Evolutionary conservation across 2,797 vertebrate genomes (phyloP), one percentile per base, ranked within the genome.

Genomic region (Anguilla anguilla): DNA sequence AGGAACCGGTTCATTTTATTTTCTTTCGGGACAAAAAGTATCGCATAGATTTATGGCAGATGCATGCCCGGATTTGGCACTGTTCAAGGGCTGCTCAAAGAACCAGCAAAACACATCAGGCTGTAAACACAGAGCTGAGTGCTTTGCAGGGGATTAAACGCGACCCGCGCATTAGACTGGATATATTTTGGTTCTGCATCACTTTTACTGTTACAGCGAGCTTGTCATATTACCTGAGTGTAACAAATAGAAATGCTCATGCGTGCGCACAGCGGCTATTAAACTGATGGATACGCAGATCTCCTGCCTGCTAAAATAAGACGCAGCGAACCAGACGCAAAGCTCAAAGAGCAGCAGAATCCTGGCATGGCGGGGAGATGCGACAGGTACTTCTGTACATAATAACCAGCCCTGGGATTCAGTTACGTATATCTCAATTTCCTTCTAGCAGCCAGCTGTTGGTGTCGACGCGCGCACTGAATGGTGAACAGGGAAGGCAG

Each of bases 71-170:
- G n/a, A 49, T 31, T 55, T 28, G 35, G 13, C 6, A 55, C 7
- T 69, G 64, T 6, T 64, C 25, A 22, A n/a, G 61, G 3, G 61
- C 25, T n/a, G 64, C n/a, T 64, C 25, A 83, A 83, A 84, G 51
- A 15, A 17, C 51, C 53, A 55, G 53, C 51, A 84, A 19, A 84
- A 57, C 83, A 57, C n/a, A 57, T 55, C 83, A 35, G 49, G 53
- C 31, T n/a, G 15, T 25, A 35, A 53, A 35, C 53, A 55, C 35
- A 35, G 35, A 46, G 19, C 83, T 84, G 46, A 57, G 15, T 15
- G n/a, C 83, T 35, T 35, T 28, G 25, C 49, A 84, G 83, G 55
- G 83, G 53, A 84, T 84, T 84, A 53, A 84, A 57, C 31, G 57
- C 35, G 51, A 57, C 83, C 10, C 4, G 31, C 13, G n/a, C 31